Conservation (phyloP, 2,888 invertebrate genomes). For the Drosophila setosimentum region DNA sequence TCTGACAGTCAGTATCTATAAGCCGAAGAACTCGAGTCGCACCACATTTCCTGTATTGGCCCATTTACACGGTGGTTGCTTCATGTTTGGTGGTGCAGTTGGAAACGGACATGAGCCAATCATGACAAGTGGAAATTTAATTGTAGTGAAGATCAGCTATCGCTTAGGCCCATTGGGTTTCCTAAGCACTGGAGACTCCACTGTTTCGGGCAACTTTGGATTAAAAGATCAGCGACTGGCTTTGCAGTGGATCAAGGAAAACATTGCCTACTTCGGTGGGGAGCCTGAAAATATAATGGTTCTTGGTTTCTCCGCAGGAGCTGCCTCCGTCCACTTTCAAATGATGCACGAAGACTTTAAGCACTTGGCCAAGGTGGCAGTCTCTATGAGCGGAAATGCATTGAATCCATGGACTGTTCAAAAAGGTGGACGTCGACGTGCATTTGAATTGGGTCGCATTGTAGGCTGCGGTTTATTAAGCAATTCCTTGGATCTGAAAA, state of each 20-base stretch:
- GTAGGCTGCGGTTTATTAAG: conserved; percentile 88
- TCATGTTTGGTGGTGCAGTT: conserved; percentile 87
- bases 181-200: conserved; percentile 90
- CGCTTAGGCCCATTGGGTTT: conserved; percentile 91
- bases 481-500: conserved; percentile 87
- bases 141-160: conserved; percentile 90
- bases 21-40: conserved; percentile 84
- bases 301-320: conserved; percentile 90
- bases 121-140: conserved; percentile 87
- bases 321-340: conserved; percentile 91
- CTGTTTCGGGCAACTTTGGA: conserved; percentile 85
- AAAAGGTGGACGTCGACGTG: conserved; percentile 86
- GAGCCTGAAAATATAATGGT: conserved; percentile 88
- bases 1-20: conserved; percentile 88
- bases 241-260: conserved; percentile 53
- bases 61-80: conserved; percentile 89
- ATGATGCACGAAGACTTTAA: conserved; percentile 87
- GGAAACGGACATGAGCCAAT: conserved; percentile 87
- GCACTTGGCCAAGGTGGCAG: conserved; percentile 53
- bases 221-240: conserved; percentile 64
- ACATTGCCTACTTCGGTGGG: conserved; percentile 83
- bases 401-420: conserved; percentile 88
- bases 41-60: conserved; percentile 87
- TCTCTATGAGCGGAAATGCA: conserved; percentile 89
- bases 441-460: conserved; percentile 87